These are phyloP conservation scores for Trissolcus japonicus DNA, from an alignment of 2,888 invertebrate genomes.

Conservation along the genomic window DNA sequence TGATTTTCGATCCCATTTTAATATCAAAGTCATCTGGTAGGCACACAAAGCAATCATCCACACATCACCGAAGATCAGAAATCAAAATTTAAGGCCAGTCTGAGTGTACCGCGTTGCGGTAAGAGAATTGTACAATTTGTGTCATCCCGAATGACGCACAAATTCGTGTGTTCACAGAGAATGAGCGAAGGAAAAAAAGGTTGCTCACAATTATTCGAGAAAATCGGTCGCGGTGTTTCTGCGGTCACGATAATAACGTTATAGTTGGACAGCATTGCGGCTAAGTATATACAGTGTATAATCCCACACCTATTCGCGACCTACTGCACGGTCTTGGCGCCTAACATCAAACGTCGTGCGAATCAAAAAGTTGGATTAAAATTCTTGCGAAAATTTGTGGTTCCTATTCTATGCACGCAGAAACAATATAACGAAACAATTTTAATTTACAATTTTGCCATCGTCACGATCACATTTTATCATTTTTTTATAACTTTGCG, in stretches of 20 bases:
- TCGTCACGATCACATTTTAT: too few species aligned
- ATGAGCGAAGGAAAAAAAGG: slow-evolving; percentile 25
- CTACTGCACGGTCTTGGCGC: not conserved
- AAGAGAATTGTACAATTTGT: not conserved
- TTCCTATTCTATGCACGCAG: not conserved
- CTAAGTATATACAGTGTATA: slow-evolving; percentile 2
- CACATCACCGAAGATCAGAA: too few species aligned
- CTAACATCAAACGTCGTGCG: slow-evolving; percentile 18
- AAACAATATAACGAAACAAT: not conserved
- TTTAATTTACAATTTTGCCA: too few species aligned
- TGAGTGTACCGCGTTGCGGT: not conserved
- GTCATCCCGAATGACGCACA: slow-evolving; percentile 15
- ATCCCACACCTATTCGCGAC: slow-evolving; percentile 3
- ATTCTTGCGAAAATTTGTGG: slow-evolving; percentile 6
- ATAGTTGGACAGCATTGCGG: slow-evolving; percentile 32
- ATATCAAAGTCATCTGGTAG: too few species aligned
- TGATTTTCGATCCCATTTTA: too few species aligned
- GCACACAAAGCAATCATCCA: too few species aligned
- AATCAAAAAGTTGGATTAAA: slow-evolving; percentile 21
- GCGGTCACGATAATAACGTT: slow-evolving; percentile 54
- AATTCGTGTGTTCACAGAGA: slow-evolving; percentile 34
- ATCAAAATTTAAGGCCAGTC: too few species aligned
- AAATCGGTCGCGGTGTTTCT: slow-evolving; percentile 51
- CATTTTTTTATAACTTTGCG: not conserved
- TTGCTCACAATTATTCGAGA: slow-evolving; percentile 48